A percentile compares a stretch with the other conserved stretches of the same genome.
Evolutionary conservation across 1,140 invertebrate genomes (phyloP).

Genomic region (Yoshiicerus persimilis): DNA sequence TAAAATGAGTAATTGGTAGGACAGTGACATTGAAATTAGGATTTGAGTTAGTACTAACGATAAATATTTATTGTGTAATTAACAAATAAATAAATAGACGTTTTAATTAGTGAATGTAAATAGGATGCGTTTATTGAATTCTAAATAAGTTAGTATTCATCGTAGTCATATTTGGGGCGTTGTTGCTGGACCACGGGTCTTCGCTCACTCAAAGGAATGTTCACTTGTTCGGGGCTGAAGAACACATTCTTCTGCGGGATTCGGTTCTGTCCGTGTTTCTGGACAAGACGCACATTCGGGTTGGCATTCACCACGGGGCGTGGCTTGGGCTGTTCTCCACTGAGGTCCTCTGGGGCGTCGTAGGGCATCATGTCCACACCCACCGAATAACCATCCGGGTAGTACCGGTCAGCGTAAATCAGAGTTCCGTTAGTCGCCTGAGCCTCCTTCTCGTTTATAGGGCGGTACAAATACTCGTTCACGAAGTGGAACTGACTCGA

Average conservation of each 20-base stretch:
- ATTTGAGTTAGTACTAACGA: not conserved
- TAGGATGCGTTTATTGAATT: not conserved
- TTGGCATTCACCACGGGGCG: not conserved
- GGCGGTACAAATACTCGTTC: slow-evolving; percentile 89
- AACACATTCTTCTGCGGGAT: slow-evolving; percentile 63
- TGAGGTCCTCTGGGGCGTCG: not conserved
- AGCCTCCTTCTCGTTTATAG: slow-evolving; percentile 77
- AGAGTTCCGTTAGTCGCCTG: slow-evolving; percentile 77
- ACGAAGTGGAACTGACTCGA: slow-evolving; percentile 88
- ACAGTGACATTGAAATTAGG: too few relatives aligned
- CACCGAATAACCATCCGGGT: slow-evolving; percentile 34
- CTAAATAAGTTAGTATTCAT: not conserved
- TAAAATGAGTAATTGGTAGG: too few relatives aligned
- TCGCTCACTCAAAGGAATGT: slow-evolving; percentile 77
- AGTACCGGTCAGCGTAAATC: slow-evolving; percentile 71
- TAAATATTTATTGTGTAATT: not conserved
- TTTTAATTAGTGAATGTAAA: not conserved
- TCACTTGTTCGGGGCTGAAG: slow-evolving; percentile 78
- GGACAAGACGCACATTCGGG: not conserved
- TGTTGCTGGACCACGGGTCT: slow-evolving; percentile 55
- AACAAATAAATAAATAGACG: not conserved
- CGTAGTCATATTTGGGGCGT: not conserved
- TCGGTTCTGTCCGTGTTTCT: not conserved
- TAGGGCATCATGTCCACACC: slow-evolving; percentile 25
- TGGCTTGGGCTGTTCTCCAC: not conserved